Evolutionary conservation across 2,888 invertebrate species (phyloP), one percentile per base, ranked within the genome.

Genomic region (Himalopsyche kuldschensis): DNA sequence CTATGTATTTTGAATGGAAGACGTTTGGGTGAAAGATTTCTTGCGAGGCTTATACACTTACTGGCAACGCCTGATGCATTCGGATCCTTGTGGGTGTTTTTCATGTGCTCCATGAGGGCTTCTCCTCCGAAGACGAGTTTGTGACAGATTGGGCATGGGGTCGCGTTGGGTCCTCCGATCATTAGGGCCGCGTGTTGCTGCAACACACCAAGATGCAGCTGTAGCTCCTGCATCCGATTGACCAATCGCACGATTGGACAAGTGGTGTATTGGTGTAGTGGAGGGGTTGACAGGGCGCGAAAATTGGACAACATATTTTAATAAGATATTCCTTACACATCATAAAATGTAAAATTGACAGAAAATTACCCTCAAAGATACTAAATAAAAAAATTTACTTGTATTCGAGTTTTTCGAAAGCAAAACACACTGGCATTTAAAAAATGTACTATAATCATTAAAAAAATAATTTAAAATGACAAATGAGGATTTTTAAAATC

Each of bases 91-190:
- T 98, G 98, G 81, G 96, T 96, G 90, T 96, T 96, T 92, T 97
- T 97, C 97, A 98, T 97, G 90, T 98, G 98, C 91, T 98, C 97
- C 93, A 98, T 97, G 85, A 98, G 94, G 83, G 97, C 96, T 91
- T 98, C 97, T 87, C 96, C 96, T 87, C 97, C 97, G 88, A 97
- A 94, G 92, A 97, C 97, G 90, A 97, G 95, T 92, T 98, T 97
- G 93, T 97, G 97, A 92, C 97, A 98, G 88, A 97, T 94, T 80
- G 97, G 97, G 91, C 98, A 98, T 87, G 97, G 96, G 85, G 97
- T 96, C 87, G 97, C 97, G 89, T 97, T 96, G 87, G 97, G 97
- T 88, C 97, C 97, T 88, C 97, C 97, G 89, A 95, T 95, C 93
- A 96, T 95, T 89, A 97, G 94, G 89, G 97, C 97, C 88, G 96